These are phyloP conservation scores for Rhombomys opimus DNA, from an alignment of 2,113 vertebrate species.

Conservation along the genomic window DNA sequence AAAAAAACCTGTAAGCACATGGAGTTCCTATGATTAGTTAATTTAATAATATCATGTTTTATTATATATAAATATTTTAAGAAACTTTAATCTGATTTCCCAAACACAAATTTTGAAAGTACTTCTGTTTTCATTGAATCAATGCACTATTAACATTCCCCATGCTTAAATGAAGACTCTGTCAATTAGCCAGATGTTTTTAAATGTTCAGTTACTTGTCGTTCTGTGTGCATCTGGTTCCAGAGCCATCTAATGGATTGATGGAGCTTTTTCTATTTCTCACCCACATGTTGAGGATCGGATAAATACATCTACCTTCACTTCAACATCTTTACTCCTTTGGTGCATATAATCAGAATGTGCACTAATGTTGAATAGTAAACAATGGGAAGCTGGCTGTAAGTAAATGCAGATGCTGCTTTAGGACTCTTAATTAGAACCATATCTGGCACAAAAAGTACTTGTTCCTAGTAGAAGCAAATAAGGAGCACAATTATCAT, in stretches of 20 bases:
- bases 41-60: background rate
- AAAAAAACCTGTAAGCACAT: background rate
- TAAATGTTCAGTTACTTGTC: slow-evolving; percentile 59
- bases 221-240: slow-evolving; percentile 37
- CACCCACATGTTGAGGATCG: background rate
- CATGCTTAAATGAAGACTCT: slow-evolving; percentile 45
- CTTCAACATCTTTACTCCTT: slow-evolving; percentile 39
- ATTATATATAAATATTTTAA: slow-evolving; percentile 40
- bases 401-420: slow-evolving; percentile 46
- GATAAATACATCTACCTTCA: slow-evolving; percentile 25
- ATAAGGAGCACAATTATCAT: background rate
- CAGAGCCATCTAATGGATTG: slow-evolving; percentile 46
- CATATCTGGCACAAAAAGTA: background rate
- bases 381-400: background rate
- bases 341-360: background rate
- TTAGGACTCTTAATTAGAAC: slow-evolving; percentile 21
- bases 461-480: background rate
- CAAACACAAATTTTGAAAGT: background rate
- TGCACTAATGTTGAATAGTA: slow-evolving; percentile 16
- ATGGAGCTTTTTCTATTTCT: slow-evolving; percentile 41
- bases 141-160: slow-evolving; percentile 22
- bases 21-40: background rate
- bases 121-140: slow-evolving; percentile 29
- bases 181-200: slow-evolving; percentile 71
- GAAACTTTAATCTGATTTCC: slow-evolving; percentile 33